Percentiles rank a stretch among this genome's conserved stretches.
Evolutionary conservation across 2,888 invertebrate species (phyloP).

Genomic region (Spatulosminthurus flaviceps): DNA sequence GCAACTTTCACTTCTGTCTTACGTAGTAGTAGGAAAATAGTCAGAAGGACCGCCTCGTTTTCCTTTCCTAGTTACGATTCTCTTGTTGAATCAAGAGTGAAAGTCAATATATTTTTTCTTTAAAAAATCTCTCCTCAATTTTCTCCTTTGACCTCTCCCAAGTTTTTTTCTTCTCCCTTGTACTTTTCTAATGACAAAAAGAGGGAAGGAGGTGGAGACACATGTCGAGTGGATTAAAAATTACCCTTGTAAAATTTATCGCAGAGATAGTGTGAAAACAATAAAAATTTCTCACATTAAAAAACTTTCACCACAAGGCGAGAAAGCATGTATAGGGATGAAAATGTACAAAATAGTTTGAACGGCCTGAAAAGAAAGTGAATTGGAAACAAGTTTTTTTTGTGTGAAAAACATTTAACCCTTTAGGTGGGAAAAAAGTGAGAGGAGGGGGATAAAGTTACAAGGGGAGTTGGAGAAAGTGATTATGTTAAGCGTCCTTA

Average conservation of each 20-base stretch:
- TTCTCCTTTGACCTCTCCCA: not conserved
- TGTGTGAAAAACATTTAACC: not conserved
- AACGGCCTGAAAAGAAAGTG: not conserved
- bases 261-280: no score
- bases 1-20: no score
- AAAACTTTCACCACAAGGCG: no score
- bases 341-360: no score
- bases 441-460: not conserved
- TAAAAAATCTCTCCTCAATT: not conserved
- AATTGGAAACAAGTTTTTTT: not conserved
- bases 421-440: no score
- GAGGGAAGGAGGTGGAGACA: not conserved
- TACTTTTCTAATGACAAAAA: not conserved
- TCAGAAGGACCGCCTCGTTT: no score
- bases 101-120: no score
- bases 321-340: no score
- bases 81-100: no score
- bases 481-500: conserved; percentile 29
- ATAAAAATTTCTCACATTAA: no score
- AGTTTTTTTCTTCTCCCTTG: not conserved
- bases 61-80: no score
- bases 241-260: not conserved
- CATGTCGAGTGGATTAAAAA: not conserved
- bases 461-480: not conserved
- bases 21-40: no score